Evolutionary conservation across 2,888 invertebrate genomes (phyloP).

Genomic region (Rhagium mordax): DNA sequence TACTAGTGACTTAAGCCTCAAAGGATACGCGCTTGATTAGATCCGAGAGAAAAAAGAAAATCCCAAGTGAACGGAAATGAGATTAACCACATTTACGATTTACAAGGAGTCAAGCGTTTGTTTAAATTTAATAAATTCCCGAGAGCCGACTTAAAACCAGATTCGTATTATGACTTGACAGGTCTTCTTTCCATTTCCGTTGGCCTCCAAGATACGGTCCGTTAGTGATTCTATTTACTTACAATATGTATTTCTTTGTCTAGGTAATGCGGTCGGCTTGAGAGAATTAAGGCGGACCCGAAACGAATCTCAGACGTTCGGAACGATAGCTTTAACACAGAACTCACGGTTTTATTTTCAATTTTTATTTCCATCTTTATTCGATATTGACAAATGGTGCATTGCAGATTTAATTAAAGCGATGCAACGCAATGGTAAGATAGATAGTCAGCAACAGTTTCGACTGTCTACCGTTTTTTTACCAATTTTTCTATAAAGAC

Average conservation of each 20-base stretch:
- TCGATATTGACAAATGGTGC: no score
- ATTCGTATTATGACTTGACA: slow-evolving; percentile 40
- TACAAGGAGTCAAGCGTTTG: slow-evolving; percentile 28
- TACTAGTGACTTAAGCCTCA: background rate
- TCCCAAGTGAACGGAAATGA: slow-evolving; percentile 23
- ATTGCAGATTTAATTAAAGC: no score
- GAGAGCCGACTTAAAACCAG: slow-evolving; percentile 18
- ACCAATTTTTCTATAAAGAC: no score
- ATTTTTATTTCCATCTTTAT: no score
- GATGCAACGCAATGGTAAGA: no score
- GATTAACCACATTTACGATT: slow-evolving; percentile 32
- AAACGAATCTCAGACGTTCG: slow-evolving; percentile 5
- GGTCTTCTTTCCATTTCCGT: slow-evolving; percentile 38
- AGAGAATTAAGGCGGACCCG: slow-evolving; percentile 7
- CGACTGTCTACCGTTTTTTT: no score
- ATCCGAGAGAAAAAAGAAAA: slow-evolving; percentile 4
- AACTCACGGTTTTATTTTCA: background rate
- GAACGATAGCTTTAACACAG: background rate
- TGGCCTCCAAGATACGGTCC: slow-evolving; percentile 41
- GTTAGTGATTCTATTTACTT: slow-evolving; percentile 24
- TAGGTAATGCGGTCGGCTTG: background rate
- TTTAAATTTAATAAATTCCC: slow-evolving; percentile 29
- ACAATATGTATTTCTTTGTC: slow-evolving; percentile 15
- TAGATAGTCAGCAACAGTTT: no score
- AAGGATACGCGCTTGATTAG: slow-evolving; percentile 26